These are phyloP conservation scores for Lerista edwardsae DNA, from an alignment of 2,797 vertebrate species.

Conservation along the genomic window DNA sequence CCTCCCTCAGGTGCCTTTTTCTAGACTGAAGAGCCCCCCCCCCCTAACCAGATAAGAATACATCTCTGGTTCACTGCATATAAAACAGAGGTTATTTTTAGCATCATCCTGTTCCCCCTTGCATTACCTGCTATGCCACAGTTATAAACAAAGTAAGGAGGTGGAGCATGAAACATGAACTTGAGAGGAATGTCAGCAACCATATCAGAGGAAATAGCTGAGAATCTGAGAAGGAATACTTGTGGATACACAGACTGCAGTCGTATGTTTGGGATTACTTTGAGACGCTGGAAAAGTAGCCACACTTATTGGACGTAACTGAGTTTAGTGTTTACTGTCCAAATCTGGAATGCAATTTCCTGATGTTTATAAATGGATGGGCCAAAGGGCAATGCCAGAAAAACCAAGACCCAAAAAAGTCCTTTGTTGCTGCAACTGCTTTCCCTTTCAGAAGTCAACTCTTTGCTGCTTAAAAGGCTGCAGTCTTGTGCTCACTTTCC, in stretches of 20 bases:
- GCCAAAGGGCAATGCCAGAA: neutral
- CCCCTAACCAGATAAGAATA: no score
- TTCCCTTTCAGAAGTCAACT: neutral
- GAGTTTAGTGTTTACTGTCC: conserved; percentile 25
- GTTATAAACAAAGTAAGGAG: neutral
- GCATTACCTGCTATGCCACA: neutral
- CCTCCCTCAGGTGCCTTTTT: no score
- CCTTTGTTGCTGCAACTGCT: neutral
- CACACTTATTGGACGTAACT: neutral
- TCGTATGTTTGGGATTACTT: conserved; percentile 22
- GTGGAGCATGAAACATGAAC: neutral
- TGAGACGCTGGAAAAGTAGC: conserved; percentile 5
- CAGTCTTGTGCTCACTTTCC: no score
- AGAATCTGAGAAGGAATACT: neutral
- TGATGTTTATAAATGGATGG: conserved; percentile 14
- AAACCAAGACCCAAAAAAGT: neutral
- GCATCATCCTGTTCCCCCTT: neutral
- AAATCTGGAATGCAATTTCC: conserved; percentile 9
- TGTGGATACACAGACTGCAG: neutral
- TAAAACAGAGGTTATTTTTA: neutral
- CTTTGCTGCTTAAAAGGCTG: neutral
- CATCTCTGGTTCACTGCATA: neutral
- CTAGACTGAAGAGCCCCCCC: no score
- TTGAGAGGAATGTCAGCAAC: conserved; percentile 3
- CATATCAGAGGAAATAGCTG: conserved; percentile 20